These are phyloP conservation scores for Drosophila nannoptera DNA, from an alignment of 1,140 invertebrate genomes.

Conservation along the genomic window DNA sequence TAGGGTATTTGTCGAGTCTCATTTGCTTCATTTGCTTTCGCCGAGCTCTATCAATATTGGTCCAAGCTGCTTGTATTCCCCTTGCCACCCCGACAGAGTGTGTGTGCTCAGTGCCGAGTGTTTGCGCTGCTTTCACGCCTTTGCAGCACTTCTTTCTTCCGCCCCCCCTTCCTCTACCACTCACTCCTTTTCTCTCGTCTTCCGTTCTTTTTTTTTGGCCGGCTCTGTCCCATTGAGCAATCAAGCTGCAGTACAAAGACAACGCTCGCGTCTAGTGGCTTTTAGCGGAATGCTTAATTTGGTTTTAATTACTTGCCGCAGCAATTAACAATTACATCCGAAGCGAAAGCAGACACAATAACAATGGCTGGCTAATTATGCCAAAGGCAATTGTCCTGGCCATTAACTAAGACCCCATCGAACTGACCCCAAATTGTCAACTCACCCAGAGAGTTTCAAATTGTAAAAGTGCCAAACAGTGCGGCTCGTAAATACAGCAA, in stretches of 20 bases:
- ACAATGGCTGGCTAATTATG: constrained; percentile 34
- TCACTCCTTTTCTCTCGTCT: not conserved
- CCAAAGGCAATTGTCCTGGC: constrained; percentile 15
- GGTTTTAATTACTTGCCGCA: constrained; percentile 43
- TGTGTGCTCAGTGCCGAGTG: constrained; percentile 30
- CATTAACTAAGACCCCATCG: constrained; percentile 16
- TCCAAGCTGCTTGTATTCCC: constrained; percentile 31
- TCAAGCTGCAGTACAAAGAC: constrained; percentile 29
- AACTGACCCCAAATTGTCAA: constrained; percentile 22
- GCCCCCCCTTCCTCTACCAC: not conserved
- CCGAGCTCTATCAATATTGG: constrained; percentile 44
- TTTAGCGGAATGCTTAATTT: constrained; percentile 35
- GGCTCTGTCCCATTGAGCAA: constrained; percentile 45
- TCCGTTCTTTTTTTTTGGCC: not conserved
- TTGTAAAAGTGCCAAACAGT: not conserved
- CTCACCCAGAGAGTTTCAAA: constrained; percentile 2
- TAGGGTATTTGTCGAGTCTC: not conserved
- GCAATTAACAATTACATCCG: constrained; percentile 25
- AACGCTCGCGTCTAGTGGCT: constrained; percentile 4
- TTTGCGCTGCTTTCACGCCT: constrained; percentile 50
- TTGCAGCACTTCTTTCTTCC: constrained; percentile 6
- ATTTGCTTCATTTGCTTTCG: constrained; percentile 12
- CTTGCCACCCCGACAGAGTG: constrained; percentile 19
- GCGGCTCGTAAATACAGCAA: not conserved
- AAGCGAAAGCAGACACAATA: constrained; percentile 10